These are phyloP conservation scores for Pterostichus madidus DNA, from an alignment of 2,888 invertebrate species.

Conservation along the genomic window DNA sequence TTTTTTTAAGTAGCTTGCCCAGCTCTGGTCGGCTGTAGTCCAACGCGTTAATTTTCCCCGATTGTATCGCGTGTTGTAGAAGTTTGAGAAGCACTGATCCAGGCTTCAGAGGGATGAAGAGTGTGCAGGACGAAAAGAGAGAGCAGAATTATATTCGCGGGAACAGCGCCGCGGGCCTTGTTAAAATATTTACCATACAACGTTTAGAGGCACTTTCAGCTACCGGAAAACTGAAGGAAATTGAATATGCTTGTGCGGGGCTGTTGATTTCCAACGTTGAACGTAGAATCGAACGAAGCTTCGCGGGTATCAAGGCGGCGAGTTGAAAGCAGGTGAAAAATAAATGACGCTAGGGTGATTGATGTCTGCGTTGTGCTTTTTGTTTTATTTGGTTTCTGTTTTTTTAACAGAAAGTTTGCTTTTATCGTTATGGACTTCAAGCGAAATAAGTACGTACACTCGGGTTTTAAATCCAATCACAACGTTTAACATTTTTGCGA, in stretches of 20 bases:
- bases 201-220: conserved; percentile 64
- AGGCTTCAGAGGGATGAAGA: neutral
- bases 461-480: neutral
- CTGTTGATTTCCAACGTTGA: neutral
- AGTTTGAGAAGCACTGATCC: neutral
- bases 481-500: too few species aligned
- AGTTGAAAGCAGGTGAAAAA: conserved; percentile 55
- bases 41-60: too few species aligned
- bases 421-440: conserved; percentile 28
- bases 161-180: conserved; percentile 56
- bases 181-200: conserved; percentile 66
- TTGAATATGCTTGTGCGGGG: conserved; percentile 62
- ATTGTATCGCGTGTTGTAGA: too few species aligned
- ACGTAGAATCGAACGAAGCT: conserved; percentile 10
- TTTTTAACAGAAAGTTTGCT: conserved; percentile 7
- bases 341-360: conserved; percentile 51
- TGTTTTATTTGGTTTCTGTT: conserved; percentile 15
- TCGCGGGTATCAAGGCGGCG: neutral
- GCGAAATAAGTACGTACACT: conserved; percentile 13
- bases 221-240: conserved; percentile 64
- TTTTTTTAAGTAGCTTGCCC: too few species aligned
- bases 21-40: too few species aligned
- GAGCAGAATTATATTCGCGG: conserved; percentile 58
- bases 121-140: conserved; percentile 31
- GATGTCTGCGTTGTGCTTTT: conserved; percentile 43